These are phyloP conservation scores for Streptopelia turtur DNA, from an alignment of 2,797 vertebrate species.

Conservation along the genomic window DNA sequence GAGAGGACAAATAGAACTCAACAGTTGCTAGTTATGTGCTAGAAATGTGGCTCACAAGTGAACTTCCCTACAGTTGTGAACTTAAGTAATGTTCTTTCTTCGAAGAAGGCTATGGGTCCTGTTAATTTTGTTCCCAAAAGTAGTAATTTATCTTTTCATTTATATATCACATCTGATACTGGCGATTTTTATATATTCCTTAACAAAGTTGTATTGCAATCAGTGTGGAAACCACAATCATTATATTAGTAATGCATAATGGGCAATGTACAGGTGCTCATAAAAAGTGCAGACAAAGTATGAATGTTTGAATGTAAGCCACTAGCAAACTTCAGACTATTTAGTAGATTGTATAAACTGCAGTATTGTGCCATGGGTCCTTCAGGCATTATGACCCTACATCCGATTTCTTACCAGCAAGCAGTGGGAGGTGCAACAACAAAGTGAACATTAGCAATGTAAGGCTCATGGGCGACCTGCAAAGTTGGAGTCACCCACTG, in stretches of 20 bases:
- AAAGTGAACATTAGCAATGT: background rate
- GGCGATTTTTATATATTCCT: background rate
- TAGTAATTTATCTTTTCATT: background rate
- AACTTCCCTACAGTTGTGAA: background rate
- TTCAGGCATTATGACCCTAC: background rate
- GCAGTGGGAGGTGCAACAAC: background rate
- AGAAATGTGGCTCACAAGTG: background rate
- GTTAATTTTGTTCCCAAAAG: background rate
- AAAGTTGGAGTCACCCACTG: background rate
- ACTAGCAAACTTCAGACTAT: background rate
- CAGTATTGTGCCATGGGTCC: background rate
- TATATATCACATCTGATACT: background rate
- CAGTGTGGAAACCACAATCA: background rate
- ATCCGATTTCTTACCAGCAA: background rate
- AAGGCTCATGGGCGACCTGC: background rate
- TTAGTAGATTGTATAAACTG: background rate
- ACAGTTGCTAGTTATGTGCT: background rate
- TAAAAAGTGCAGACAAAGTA: background rate
- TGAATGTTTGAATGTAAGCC: background rate
- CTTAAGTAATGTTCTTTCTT: background rate
- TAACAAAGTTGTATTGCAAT: background rate
- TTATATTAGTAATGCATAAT: background rate
- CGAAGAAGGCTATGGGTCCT: rapidly evolving
- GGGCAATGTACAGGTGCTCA: background rate
- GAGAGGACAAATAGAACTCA: background rate